phyloP scores from a whole-genome alignment of 1,140 invertebrate genomes.

The Trichonephila clavata region DNA sequence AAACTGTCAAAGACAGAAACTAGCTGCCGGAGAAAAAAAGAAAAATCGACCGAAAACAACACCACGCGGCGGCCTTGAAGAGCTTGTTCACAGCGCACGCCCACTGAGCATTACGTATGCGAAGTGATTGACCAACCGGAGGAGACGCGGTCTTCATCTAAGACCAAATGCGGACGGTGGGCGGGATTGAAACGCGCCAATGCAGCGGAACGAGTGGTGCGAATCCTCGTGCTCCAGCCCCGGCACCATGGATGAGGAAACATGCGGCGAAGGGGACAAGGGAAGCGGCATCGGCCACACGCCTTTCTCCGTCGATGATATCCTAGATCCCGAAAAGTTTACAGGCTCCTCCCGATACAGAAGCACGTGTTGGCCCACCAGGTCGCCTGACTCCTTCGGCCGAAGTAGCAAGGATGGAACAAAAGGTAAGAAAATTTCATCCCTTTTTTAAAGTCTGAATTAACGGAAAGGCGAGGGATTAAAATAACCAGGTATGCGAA shows the following conservation, averaged over 20 bases:
- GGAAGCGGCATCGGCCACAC: slow-evolving; percentile 76
- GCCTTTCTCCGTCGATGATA: slow-evolving; percentile 93
- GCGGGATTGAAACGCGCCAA: slow-evolving; percentile 71
- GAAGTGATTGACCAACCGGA: slow-evolving; percentile 9
- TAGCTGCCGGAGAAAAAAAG: background rate
- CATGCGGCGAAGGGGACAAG: slow-evolving; percentile 73
- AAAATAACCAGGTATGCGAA: background rate
- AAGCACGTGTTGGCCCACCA: slow-evolving; percentile 60
- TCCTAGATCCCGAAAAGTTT: slow-evolving; percentile 94
- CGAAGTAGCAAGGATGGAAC: slow-evolving; percentile 54
- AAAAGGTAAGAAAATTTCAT: slow-evolving; percentile 53
- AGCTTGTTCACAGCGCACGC: slow-evolving; percentile 67
- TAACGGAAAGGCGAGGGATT: background rate
- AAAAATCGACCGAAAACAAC: slow-evolving; percentile 12
- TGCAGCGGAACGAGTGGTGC: slow-evolving; percentile 75
- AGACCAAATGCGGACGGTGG: slow-evolving; percentile 60
- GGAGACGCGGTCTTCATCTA: slow-evolving; percentile 44
- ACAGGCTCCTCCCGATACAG: slow-evolving; percentile 84
- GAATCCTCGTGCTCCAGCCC: slow-evolving; percentile 69
- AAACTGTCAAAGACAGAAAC: slow-evolving; percentile 56
- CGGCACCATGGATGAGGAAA: slow-evolving; percentile 65
- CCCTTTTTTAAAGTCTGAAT: background rate
- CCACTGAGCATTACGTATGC: slow-evolving; percentile 71
- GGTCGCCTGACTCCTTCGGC: slow-evolving; percentile 61
- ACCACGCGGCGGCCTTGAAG: slow-evolving; percentile 55